Evolutionary conservation across 2,888 invertebrate species (phyloP).

Genomic region (Ectropis crepuscularia): DNA sequence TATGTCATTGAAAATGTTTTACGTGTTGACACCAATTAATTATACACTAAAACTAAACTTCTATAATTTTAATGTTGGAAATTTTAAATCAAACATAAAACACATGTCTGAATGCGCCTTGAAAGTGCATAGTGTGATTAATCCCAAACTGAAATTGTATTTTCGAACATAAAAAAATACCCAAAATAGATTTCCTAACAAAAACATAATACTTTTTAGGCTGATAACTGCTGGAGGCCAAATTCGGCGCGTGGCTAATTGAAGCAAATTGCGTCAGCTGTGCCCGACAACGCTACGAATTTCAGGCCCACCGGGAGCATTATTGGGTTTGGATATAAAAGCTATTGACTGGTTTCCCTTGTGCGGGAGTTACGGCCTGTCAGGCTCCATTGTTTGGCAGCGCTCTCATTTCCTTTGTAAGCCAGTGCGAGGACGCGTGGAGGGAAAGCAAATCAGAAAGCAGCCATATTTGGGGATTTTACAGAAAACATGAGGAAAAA

Average conservation of each 20-base stretch:
- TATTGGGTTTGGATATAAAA: conserved; percentile 41
- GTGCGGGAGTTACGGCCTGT: conserved; percentile 34
- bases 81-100: no score
- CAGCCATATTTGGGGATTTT: conserved; percentile 4
- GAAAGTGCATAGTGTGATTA: no score
- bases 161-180: background rate
- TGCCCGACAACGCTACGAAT: conserved; percentile 38
- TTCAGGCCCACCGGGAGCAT: conserved; percentile 34
- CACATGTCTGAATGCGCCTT: no score
- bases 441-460: conserved; percentile 28
- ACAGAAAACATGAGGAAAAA: background rate
- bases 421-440: conserved; percentile 27
- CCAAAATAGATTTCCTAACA: background rate
- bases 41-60: no score
- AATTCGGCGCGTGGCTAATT: conserved; percentile 37
- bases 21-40: no score
- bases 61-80: no score
- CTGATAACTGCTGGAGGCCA: conserved; percentile 31
- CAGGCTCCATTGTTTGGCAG: conserved; percentile 43
- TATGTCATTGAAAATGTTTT: no score
- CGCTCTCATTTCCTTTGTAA: conserved; percentile 43
- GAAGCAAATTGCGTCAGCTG: conserved; percentile 48
- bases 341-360: conserved; percentile 39
- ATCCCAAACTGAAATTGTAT: no score
- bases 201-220: conserved; percentile 21